phyloP scores from a whole-genome alignment of 1,140 invertebrate species.

The Sminthurinus signatus region DNA sequence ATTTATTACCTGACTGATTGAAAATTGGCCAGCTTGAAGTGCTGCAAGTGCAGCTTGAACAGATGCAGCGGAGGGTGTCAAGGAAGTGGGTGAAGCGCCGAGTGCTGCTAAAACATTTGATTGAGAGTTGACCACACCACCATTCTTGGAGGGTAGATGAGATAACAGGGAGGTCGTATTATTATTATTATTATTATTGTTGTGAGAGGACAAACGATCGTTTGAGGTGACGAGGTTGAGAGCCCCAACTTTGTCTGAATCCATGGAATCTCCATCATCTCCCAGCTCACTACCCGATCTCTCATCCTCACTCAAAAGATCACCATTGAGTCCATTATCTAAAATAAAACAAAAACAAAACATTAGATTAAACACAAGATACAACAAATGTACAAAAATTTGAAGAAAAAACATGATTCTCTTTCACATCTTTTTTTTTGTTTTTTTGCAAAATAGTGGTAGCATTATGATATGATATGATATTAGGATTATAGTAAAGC shows the following conservation, averaged over 20 bases:
- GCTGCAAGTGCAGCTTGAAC: slow-evolving; percentile 56
- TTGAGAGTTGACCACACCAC: slow-evolving; percentile 48
- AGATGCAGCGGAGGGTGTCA: slow-evolving; percentile 42
- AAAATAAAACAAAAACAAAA: slow-evolving; percentile 26
- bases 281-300: slow-evolving; percentile 50
- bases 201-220: slow-evolving; percentile 21
- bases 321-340: slow-evolving; percentile 53
- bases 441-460: no score
- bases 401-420: no score
- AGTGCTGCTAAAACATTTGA: slow-evolving; percentile 43
- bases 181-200: slow-evolving; percentile 32
- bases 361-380: background rate
- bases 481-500: no score
- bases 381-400: no score
- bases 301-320: slow-evolving; percentile 51
- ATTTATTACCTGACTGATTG: slow-evolving; percentile 49
- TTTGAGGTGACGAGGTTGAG: slow-evolving; percentile 51
- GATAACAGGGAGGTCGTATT: slow-evolving; percentile 43
- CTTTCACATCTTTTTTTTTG: no score
- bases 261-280: slow-evolving; percentile 53
- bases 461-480: no score
- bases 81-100: slow-evolving; percentile 18
- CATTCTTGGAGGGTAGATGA: slow-evolving; percentile 52
- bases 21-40: slow-evolving; percentile 57
- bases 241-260: slow-evolving; percentile 52